Evolutionary conservation across 2,888 invertebrate genomes (phyloP).

Genomic region (Pyrocoelia pectoralis): DNA sequence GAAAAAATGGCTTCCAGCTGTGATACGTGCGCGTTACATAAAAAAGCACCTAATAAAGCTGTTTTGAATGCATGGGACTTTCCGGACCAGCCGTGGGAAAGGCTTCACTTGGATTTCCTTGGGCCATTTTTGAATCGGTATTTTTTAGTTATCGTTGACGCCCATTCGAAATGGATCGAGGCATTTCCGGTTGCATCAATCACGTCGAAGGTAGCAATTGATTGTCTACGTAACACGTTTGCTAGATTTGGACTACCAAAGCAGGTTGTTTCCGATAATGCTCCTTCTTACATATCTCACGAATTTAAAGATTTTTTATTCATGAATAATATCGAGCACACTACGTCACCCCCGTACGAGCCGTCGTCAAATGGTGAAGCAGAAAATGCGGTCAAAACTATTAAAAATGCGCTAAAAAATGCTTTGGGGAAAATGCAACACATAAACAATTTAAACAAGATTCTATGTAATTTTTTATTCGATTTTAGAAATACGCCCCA

Average conservation of each 20-base stretch:
- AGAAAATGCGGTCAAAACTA: background rate
- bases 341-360: background rate
- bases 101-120: no score
- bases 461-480: background rate
- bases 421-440: no score
- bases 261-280: background rate
- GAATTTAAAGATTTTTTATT: constrained; percentile 9
- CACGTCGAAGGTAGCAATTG: background rate
- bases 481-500: background rate
- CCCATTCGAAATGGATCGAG: background rate
- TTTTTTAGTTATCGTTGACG: background rate
- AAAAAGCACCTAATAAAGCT: background rate
- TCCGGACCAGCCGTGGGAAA: no score
- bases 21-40: background rate
- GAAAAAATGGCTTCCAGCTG: background rate
- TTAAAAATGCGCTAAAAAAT: background rate
- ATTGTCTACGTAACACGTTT: background rate
- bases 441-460: background rate
- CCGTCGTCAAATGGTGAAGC: background rate
- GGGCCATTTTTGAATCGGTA: no score
- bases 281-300: background rate
- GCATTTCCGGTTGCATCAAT: background rate
- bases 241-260: background rate
- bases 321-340: background rate
- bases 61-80: no score